Percentiles rank a stretch among this genome's conserved stretches.
Conservation (phyloP, 2,113 vertebrate species). For the Natator depressus region DNA sequence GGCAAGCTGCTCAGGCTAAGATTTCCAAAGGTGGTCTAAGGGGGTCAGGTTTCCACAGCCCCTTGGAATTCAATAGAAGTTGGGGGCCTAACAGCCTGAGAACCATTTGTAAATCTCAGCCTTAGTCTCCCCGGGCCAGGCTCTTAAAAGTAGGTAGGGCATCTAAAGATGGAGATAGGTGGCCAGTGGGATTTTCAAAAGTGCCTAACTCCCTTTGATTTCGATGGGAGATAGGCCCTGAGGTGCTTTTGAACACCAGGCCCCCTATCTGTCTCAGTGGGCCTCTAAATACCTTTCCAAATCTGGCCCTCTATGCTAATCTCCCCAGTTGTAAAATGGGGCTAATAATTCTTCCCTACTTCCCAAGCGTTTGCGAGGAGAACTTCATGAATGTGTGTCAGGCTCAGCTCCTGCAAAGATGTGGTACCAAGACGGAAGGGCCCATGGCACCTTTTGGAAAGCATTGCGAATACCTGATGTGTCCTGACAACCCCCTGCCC, state of each 20-base stretch:
- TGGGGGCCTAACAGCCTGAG: background rate
- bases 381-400: background rate
- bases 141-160: background rate
- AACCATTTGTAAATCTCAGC: fast-evolving
- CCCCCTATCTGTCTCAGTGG: background rate
- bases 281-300: background rate
- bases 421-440: background rate
- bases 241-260: background rate
- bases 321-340: background rate
- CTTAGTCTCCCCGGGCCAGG: background rate
- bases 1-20: background rate
- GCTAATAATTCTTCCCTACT: background rate
- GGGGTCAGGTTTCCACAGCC: background rate
- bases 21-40: background rate
- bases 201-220: background rate
- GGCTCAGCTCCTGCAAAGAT: background rate
- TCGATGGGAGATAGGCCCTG: background rate
- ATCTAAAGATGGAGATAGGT: fast-evolving
- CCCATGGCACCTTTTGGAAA: background rate
- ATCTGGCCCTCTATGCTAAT: background rate
- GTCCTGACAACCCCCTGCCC: background rate
- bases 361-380: background rate
- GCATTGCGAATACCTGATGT: background rate
- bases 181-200: background rate
- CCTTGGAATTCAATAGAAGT: background rate